These are phyloP conservation scores for Chamaea fasciata DNA, from an alignment of 2,113 vertebrate genomes.

Conservation along the genomic window DNA sequence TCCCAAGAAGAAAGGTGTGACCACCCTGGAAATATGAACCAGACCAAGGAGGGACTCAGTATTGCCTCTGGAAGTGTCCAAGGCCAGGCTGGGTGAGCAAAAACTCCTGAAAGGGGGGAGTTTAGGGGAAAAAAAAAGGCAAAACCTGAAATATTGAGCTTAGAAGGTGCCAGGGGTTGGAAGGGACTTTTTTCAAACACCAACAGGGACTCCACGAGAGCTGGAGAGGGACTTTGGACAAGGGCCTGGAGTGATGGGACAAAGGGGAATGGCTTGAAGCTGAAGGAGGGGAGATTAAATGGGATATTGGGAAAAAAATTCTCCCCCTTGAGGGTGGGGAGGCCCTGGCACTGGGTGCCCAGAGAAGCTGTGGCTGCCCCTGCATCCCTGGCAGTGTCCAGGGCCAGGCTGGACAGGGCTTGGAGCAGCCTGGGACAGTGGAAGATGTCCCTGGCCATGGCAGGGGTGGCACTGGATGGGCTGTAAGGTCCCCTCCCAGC, in stretches of 20 bases:
- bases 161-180: background rate
- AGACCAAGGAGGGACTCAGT: background rate
- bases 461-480: background rate
- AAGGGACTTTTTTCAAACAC: no score
- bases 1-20: background rate
- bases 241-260: background rate
- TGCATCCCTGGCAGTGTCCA: background rate
- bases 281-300: background rate
- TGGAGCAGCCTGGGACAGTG: background rate
- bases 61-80: background rate
- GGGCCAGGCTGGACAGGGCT: fast-evolving
- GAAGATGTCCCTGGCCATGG: background rate
- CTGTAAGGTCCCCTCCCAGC: background rate
- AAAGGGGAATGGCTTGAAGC: background rate
- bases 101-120: background rate
- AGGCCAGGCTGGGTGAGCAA: background rate
- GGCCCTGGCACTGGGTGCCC: background rate
- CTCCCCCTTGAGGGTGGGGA: fast-evolving
- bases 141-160: background rate
- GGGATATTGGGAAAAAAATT: background rate
- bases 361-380: background rate
- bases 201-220: background rate
- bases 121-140: background rate
- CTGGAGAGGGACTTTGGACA: background rate
- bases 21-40: background rate